Conservation (phyloP, 2,888 invertebrate genomes). For the Platycheirus rosarum region DNA sequence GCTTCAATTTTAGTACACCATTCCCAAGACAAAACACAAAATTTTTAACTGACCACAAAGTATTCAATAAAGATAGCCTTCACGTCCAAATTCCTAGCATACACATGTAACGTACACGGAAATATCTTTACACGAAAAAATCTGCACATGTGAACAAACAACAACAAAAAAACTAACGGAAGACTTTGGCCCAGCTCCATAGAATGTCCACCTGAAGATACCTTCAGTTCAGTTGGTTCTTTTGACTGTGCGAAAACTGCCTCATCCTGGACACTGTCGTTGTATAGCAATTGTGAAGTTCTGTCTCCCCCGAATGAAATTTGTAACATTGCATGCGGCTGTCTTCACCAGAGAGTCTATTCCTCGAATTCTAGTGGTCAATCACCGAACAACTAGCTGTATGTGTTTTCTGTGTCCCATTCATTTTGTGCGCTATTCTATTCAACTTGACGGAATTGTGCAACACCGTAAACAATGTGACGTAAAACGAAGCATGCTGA, state of each 20-base stretch:
- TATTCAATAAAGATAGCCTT: conserved; percentile 37
- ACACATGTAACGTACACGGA: conserved; percentile 58
- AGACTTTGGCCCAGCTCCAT: conserved; percentile 52
- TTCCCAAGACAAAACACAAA: conserved; percentile 26
- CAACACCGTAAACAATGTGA: conserved; percentile 70
- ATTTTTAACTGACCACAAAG: conserved; percentile 42
- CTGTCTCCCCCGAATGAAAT: conserved; percentile 59
- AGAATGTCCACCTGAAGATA: conserved; percentile 41
- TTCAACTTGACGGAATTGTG: conserved; percentile 71
- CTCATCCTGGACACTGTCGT: conserved; percentile 25
- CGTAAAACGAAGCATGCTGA: conserved; percentile 69
- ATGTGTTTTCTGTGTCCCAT: conserved; percentile 39
- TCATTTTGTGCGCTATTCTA: conserved; percentile 53
- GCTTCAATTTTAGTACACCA: too few species aligned
- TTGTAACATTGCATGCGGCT: conserved; percentile 63
- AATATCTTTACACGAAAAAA: conserved; percentile 58
- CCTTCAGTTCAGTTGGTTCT: conserved; percentile 22
- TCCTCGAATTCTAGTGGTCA: conserved; percentile 70
- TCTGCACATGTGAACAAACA: conserved; percentile 15
- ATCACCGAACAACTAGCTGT: conserved; percentile 24
- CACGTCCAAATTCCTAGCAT: conserved; percentile 43
- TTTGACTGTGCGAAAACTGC: conserved; percentile 30
- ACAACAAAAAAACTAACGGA: conserved; percentile 35
- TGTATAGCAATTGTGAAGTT: conserved; percentile 16
- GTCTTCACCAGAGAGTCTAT: conserved; percentile 53